These are phyloP conservation scores for Drosophila melanica DNA, from an alignment of 1,140 invertebrate genomes.

Conservation along the genomic window DNA sequence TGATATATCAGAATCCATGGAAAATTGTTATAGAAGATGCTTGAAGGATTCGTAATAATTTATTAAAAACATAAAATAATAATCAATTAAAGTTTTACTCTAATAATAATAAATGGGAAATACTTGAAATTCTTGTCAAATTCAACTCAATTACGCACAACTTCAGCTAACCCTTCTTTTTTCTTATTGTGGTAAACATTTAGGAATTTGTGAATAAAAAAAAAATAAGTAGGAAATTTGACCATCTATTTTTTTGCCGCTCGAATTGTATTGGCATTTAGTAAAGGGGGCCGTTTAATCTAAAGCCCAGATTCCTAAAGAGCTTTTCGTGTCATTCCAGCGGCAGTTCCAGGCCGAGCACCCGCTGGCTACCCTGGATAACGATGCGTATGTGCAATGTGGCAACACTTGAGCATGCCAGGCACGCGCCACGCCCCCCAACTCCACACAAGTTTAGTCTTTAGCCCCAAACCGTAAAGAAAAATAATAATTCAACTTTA, in stretches of 20 bases:
- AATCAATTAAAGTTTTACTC: neutral
- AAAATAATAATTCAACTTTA: slow-evolving; percentile 83
- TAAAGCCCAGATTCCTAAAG: slow-evolving; percentile 52
- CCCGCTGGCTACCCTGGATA: slow-evolving; percentile 51
- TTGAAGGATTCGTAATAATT: too few species aligned
- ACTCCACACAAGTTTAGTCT: slow-evolving; percentile 25
- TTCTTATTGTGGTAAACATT: slow-evolving; percentile 6
- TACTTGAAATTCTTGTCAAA: neutral
- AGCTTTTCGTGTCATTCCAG: slow-evolving; percentile 54
- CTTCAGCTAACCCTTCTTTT: neutral
- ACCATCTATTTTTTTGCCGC: neutral
- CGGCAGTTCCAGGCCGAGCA: slow-evolving; percentile 13
- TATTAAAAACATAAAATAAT: too few species aligned
- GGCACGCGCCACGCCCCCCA: slow-evolving; percentile 63
- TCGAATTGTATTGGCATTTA: slow-evolving; percentile 26
- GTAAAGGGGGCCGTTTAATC: slow-evolving; percentile 29
- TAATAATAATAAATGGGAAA: neutral
- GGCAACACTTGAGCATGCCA: slow-evolving; percentile 76
- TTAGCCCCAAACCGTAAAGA: slow-evolving; percentile 56
- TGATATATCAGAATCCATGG: too few species aligned
- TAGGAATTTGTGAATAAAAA: slow-evolving; percentile 11
- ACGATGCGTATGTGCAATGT: slow-evolving; percentile 71
- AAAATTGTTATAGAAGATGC: too few species aligned
- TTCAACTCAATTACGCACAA: slow-evolving; percentile 6
- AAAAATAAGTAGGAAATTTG: neutral